Evolutionary conservation across 2,797 vertebrate species (phyloP).

Genomic region (Spinus pinus): DNA sequence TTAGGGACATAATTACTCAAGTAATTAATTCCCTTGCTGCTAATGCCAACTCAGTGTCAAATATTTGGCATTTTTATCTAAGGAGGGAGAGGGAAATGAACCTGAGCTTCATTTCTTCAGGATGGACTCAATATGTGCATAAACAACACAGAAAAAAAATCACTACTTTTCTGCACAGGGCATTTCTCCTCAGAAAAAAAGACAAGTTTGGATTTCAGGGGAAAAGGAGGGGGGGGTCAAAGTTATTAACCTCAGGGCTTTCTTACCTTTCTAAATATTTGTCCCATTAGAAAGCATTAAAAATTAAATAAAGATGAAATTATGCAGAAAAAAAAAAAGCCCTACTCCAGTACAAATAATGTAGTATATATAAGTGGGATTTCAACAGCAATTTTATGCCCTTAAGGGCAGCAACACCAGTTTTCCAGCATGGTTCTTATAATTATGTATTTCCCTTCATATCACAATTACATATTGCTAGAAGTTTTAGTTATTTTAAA

Average conservation of each 20-base stretch:
- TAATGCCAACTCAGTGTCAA: not conserved
- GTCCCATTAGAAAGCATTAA: constrained; percentile 72
- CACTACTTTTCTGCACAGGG: not conserved
- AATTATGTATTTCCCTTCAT: not conserved
- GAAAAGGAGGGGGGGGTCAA: not conserved
- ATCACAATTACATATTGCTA: not conserved
- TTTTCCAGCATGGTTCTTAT: not conserved
- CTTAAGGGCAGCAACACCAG: not conserved
- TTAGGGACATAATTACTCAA: not conserved
- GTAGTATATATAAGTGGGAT: constrained; percentile 40
- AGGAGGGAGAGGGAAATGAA: not conserved
- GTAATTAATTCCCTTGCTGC: not conserved
- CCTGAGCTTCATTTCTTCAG: not conserved
- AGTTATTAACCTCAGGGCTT: constrained; percentile 51
- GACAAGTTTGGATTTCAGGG: not conserved
- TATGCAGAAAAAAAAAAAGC: constrained; percentile 55
- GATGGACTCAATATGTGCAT: not conserved
- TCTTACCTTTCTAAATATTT: constrained; percentile 76
- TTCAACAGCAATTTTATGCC: not conserved
- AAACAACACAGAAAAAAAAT: not conserved
- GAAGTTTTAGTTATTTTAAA: not conserved
- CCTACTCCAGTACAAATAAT: constrained; percentile 47
- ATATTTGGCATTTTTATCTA: not conserved
- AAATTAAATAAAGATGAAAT: constrained; percentile 72
- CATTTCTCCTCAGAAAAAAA: not conserved